A percentile compares a stretch with the other conserved stretches of the same genome.
phyloP scores from a whole-genome alignment of 2,797 vertebrate genomes.

The Passerculus sandwichensis region DNA sequence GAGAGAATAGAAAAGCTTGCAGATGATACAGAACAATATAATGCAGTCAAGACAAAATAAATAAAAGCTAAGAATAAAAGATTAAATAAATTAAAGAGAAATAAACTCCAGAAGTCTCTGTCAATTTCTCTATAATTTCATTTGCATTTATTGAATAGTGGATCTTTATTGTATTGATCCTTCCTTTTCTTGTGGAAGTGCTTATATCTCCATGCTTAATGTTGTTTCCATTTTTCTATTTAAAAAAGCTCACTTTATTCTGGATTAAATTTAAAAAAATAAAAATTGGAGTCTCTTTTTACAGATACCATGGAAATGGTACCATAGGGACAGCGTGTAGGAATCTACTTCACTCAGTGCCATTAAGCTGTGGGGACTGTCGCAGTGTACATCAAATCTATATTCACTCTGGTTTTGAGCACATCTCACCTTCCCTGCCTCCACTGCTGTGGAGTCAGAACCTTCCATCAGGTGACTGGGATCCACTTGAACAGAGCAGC shows the following conservation, averaged over 20 bases:
- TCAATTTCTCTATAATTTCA: not conserved
- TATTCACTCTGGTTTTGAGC: not conserved
- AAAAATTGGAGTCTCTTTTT: not conserved
- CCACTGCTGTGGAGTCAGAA: not conserved
- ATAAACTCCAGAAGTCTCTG: not conserved
- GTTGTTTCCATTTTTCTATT: not conserved
- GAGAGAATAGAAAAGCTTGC: not conserved
- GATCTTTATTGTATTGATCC: not conserved
- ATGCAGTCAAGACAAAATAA: not conserved
- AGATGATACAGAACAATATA: not conserved
- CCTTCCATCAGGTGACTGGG: fast-evolving
- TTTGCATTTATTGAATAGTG: not conserved
- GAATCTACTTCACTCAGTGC: not conserved
- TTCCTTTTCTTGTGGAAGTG: not conserved
- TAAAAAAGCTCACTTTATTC: not conserved
- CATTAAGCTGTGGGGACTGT: fast-evolving
- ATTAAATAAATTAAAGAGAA: not conserved
- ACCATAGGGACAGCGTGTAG: fast-evolving
- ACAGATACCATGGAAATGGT: not conserved
- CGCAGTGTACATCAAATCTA: not conserved
- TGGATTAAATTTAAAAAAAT: not conserved
- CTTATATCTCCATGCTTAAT: not conserved
- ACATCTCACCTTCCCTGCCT: not conserved
- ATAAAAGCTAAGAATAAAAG: not conserved
- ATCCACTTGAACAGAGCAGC: not conserved